Conservation (phyloP, 2,888 invertebrate genomes). For the Caenorhabditis becei region DNA sequence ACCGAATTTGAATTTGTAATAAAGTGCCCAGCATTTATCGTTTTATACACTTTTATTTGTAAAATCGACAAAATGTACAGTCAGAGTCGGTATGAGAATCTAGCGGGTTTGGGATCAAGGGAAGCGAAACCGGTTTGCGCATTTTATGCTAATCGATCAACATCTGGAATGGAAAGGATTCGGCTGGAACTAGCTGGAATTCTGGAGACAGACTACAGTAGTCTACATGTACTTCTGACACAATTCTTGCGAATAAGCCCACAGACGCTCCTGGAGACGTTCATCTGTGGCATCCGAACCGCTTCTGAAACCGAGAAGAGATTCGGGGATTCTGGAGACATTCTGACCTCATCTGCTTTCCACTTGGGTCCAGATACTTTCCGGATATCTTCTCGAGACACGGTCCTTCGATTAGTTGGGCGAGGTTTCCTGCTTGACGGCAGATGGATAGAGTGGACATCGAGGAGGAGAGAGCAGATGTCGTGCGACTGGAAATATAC, state of each 20-base stretch:
- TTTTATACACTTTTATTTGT: conserved; percentile 20
- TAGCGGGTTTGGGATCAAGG: conserved; percentile 13
- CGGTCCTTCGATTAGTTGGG: conserved; percentile 74
- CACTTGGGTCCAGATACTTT: conserved; percentile 78
- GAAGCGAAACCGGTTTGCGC: conserved; percentile 53
- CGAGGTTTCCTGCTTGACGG: conserved; percentile 73
- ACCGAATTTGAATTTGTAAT: conserved; percentile 2
- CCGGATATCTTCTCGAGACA: conserved; percentile 73
- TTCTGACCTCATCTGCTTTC: conserved; percentile 76
- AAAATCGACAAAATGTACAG: conserved; percentile 48
- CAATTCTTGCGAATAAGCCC: conserved; percentile 71
- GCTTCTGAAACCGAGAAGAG: conserved; percentile 59
- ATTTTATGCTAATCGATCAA: conserved; percentile 52
- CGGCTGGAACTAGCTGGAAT: conserved; percentile 10
- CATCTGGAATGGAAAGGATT: conserved; percentile 44
- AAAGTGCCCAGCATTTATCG: conserved; percentile 7
- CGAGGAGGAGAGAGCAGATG: conserved; percentile 72
- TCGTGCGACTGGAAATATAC: conserved; percentile 69
- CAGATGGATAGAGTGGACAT: conserved; percentile 72
- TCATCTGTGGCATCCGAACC: conserved; percentile 77
- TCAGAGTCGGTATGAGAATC: conserved; percentile 25
- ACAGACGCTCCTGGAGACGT: conserved; percentile 77
- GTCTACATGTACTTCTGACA: conserved; percentile 65
- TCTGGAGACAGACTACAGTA: background rate
- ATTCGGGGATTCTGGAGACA: background rate